These are phyloP conservation scores for Polypterus bichir DNA, from an alignment of 2,113 vertebrate genomes.

Conservation along the genomic window DNA sequence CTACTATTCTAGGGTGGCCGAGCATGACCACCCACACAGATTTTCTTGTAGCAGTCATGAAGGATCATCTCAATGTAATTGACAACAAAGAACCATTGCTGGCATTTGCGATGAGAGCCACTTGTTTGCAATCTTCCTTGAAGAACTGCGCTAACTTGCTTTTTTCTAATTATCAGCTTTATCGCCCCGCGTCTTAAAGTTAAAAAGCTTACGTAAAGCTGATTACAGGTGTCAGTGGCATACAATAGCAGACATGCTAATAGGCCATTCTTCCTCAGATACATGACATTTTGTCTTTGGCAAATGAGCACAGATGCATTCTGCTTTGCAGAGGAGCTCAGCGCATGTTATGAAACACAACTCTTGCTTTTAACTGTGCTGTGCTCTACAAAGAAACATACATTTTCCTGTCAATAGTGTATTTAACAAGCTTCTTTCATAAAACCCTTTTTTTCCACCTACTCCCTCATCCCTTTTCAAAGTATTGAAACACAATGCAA, in stretches of 20 bases:
- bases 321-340: not conserved
- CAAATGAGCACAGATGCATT: not conserved
- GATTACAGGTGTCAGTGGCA: not conserved
- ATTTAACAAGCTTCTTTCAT: not conserved
- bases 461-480: too few relatives aligned
- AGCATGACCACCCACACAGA: too few relatives aligned
- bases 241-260: not conserved
- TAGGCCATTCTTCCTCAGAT: not conserved
- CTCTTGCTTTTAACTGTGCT: not conserved
- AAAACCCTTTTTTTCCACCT: not conserved
- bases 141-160: too few relatives aligned
- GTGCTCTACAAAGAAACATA: not conserved
- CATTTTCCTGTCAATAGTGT: not conserved
- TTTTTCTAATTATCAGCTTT: too few relatives aligned
- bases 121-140: too few relatives aligned
- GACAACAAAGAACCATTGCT: too few relatives aligned
- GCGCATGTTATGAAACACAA: not conserved
- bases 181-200: too few relatives aligned
- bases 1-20: too few relatives aligned
- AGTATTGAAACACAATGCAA: not conserved
- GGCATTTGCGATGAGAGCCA: too few relatives aligned
- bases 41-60: too few relatives aligned
- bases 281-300: not conserved
- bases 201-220: too few relatives aligned
- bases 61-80: too few relatives aligned